Evolutionary conservation across 2,797 vertebrate genomes (phyloP).

Genomic region (Arctocebus calabarensis): DNA sequence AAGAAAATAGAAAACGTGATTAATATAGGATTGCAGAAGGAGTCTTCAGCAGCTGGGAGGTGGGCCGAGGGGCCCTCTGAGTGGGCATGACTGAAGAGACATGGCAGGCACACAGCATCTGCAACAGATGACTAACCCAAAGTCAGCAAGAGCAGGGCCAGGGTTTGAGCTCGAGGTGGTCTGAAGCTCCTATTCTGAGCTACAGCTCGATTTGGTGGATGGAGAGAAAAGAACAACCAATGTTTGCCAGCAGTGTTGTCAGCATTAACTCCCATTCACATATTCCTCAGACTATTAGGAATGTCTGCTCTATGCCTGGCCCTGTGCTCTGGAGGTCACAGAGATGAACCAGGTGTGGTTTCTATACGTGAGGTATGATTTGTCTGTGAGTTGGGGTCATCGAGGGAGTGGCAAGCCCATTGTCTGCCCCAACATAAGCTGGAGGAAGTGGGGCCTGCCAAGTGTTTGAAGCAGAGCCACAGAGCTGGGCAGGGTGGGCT

Average conservation of each 20-base stretch:
- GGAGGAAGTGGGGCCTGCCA: background rate
- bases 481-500: background rate
- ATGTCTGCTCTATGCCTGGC: background rate
- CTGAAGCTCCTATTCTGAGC: background rate
- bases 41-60: background rate
- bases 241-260: no score
- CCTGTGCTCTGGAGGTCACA: background rate
- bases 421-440: no score
- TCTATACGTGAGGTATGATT: background rate
- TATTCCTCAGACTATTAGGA: no score
- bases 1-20: background rate
- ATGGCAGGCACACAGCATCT: background rate
- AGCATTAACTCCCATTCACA: background rate
- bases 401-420: background rate
- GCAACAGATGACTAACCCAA: background rate
- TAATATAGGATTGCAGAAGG: background rate
- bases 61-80: background rate
- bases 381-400: background rate
- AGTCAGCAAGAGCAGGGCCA: background rate
- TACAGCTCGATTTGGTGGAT: background rate
- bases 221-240: background rate
- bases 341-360: background rate
- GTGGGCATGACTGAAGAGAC: background rate
- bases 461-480: background rate
- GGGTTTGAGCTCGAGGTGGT: background rate